These are phyloP conservation scores for Cygnus atratus DNA, from an alignment of 2,113 vertebrate genomes.

Conservation along the genomic window DNA sequence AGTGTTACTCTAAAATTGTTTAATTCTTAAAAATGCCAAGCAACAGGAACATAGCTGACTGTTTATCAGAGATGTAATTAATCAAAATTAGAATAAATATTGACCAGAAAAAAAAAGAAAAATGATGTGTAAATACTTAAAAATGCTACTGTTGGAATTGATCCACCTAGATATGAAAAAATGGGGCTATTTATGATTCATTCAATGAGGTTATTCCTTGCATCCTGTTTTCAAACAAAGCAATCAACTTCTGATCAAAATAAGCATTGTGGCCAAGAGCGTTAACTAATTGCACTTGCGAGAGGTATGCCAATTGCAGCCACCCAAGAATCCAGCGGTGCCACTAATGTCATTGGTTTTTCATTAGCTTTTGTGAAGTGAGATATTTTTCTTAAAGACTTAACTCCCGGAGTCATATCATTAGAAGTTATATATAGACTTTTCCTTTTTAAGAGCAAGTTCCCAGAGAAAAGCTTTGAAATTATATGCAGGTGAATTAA, in stretches of 20 bases:
- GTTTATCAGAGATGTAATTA: not conserved
- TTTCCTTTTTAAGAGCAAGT: not conserved
- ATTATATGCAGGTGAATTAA: not conserved
- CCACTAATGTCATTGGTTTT: conserved; percentile 1
- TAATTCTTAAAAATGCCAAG: not conserved
- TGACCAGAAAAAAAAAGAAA: not conserved
- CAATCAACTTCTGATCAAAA: not conserved
- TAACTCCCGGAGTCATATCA: not conserved
- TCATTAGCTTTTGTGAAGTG: not conserved
- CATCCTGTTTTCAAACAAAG: conserved; percentile 39
- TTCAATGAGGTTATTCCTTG: conserved; percentile 40
- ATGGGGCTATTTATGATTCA: not conserved
- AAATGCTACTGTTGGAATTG: not conserved
- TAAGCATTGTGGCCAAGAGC: not conserved
- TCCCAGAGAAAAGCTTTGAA: not conserved
- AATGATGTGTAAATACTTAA: not conserved
- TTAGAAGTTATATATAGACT: not conserved
- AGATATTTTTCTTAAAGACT: not conserved
- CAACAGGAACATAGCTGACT: not conserved
- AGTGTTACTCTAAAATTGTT: not conserved
- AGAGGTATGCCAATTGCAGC: not conserved
- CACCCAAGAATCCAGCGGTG: not conserved
- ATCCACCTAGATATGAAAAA: not conserved
- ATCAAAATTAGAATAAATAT: conserved; percentile 16
- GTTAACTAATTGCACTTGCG: not conserved